These are phyloP conservation scores for Halcyon leucocephala DNA, from an alignment of 2,797 vertebrate species.

Conservation along the genomic window DNA sequence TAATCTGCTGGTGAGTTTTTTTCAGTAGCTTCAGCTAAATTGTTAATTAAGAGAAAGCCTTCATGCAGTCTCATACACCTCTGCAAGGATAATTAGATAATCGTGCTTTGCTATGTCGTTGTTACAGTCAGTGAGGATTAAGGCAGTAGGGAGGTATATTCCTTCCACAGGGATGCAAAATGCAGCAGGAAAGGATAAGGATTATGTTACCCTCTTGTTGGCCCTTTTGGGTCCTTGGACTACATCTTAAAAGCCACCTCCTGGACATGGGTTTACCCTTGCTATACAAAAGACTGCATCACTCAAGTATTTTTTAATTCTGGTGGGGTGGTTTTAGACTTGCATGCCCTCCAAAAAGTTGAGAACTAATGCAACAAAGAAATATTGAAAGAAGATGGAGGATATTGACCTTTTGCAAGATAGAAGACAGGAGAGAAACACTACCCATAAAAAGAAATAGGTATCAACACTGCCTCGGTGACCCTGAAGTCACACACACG, in stretches of 20 bases:
- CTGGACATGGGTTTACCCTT: background rate
- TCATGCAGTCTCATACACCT: background rate
- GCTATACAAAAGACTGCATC: background rate
- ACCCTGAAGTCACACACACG: fast-evolving
- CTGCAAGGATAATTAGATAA: background rate
- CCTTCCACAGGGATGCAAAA: background rate
- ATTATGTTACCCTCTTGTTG: fast-evolving
- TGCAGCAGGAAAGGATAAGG: background rate
- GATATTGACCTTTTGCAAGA: background rate
- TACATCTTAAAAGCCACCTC: background rate
- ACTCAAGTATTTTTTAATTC: too few relatives aligned
- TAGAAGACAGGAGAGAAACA: background rate
- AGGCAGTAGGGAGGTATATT: background rate
- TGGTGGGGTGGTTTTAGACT: background rate
- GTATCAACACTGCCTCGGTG: background rate
- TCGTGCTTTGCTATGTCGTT: background rate
- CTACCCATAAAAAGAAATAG: background rate
- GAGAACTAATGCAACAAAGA: background rate
- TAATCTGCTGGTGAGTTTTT: background rate
- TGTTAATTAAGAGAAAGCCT: background rate
- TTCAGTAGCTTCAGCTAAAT: background rate
- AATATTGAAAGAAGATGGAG: background rate
- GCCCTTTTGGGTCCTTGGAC: background rate
- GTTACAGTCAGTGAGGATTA: background rate
- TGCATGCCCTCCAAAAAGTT: background rate